Percentiles rank a stretch among this genome's conserved stretches.
Conservation (phyloP, 2,113 vertebrate genomes). For the Falcunculus frontatus region DNA sequence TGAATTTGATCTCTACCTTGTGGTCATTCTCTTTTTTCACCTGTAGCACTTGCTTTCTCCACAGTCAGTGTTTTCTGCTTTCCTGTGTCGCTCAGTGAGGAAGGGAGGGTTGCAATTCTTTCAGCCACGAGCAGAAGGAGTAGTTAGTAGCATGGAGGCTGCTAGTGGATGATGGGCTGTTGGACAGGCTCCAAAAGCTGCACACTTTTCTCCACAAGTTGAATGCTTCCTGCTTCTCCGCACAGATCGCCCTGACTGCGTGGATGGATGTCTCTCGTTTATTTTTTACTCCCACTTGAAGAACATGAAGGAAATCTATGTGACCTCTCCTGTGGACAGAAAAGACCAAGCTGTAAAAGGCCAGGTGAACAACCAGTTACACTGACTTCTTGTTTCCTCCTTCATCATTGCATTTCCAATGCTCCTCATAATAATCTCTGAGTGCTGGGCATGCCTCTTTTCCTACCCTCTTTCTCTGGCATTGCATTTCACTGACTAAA, state of each 20-base stretch:
- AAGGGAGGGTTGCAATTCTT: background rate
- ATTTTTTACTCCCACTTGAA: slow-evolving; percentile 91
- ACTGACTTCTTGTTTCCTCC: background rate
- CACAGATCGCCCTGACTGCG: slow-evolving; percentile 89
- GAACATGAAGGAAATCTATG: slow-evolving; percentile 92
- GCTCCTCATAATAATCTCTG: background rate
- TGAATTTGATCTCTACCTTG: background rate
- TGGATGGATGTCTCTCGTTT: slow-evolving; percentile 84
- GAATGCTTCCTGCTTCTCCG: background rate
- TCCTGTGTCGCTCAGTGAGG: background rate
- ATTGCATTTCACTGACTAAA: background rate
- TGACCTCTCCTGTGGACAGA: slow-evolving; percentile 77
- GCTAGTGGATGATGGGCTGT: background rate
- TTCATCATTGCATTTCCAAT: background rate
- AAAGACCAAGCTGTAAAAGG: slow-evolving; percentile 82
- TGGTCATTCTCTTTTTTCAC: background rate
- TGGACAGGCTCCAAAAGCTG: background rate
- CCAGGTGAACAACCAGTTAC: slow-evolving; percentile 75
- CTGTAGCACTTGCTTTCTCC: background rate
- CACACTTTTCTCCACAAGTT: background rate
- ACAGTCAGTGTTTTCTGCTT: background rate
- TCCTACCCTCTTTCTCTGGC: background rate
- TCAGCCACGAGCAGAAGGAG: background rate
- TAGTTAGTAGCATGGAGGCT: background rate
- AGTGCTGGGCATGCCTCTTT: background rate